Evolutionary conservation across 2,888 invertebrate species (phyloP).

Genomic region (Cheiracanthium punctorium): DNA sequence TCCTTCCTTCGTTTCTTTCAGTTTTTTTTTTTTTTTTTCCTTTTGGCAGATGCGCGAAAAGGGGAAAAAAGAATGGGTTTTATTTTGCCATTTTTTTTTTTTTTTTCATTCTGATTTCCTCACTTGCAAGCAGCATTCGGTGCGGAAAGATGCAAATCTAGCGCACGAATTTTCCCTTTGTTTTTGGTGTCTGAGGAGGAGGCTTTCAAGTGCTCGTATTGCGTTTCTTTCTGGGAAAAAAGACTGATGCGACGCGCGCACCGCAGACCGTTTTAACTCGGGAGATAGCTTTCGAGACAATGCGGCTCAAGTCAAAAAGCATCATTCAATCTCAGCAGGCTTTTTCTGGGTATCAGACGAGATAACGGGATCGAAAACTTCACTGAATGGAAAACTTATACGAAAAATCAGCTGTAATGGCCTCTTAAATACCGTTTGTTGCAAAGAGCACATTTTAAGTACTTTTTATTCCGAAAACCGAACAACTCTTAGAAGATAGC

Average conservation of each 20-base stretch:
- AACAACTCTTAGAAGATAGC: too few species aligned
- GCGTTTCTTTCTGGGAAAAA: constrained; percentile 58
- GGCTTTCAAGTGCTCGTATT: constrained; percentile 66
- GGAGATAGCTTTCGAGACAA: background rate
- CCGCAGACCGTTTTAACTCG: constrained; percentile 37
- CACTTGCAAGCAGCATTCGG: constrained; percentile 9
- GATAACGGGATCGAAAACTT: too few species aligned
- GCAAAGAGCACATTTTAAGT: too few species aligned
- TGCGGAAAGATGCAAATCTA: constrained; percentile 49
- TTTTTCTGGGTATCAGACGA: background rate
- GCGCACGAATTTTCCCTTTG: constrained; percentile 30
- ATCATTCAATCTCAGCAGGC: background rate
- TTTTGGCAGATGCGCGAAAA: constrained; percentile 22
- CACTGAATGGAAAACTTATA: too few species aligned
- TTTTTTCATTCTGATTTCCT: background rate
- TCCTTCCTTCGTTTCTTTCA: constrained; percentile 29
- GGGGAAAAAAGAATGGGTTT: constrained; percentile 24
- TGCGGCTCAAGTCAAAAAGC: constrained; percentile 29
- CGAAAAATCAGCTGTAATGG: too few species aligned
- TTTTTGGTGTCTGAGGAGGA: constrained; percentile 24
- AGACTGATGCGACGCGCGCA: constrained; percentile 42
- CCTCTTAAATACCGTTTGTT: too few species aligned
- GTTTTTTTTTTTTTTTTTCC: constrained; percentile 17
- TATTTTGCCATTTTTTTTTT: background rate
- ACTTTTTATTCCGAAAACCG: too few species aligned